These are phyloP conservation scores for Cosmia trapezina DNA, from an alignment of 2,888 invertebrate species.

Conservation along the genomic window DNA sequence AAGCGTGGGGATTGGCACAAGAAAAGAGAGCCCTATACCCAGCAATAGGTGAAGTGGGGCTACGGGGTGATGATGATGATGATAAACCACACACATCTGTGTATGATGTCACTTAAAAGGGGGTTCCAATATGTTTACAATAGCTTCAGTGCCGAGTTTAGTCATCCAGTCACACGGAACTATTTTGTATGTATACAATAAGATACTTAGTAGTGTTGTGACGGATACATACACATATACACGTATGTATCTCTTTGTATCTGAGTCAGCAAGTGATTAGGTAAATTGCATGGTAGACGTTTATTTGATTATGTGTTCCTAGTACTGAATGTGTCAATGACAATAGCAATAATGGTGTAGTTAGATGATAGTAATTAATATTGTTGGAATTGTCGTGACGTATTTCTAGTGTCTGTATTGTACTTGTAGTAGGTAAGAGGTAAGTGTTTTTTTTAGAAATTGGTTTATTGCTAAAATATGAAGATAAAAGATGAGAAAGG, in stretches of 20 bases:
- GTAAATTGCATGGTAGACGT: constrained; percentile 51
- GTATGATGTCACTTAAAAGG: no score
- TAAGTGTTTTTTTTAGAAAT: not conserved
- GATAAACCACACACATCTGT: no score
- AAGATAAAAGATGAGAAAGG: no score
- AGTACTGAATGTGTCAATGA: constrained; percentile 35
- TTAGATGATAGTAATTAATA: constrained; percentile 24
- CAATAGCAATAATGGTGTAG: constrained; percentile 30
- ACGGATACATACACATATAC: not conserved
- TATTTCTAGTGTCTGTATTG: constrained; percentile 6
- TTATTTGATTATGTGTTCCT: constrained; percentile 58
- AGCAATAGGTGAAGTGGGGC: no score
- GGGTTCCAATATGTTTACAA: not conserved
- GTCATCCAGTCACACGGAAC: not conserved
- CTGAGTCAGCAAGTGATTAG: constrained; percentile 50
- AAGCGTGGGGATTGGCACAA: no score
- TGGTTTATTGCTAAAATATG: not conserved
- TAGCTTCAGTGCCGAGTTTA: not conserved
- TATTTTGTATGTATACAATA: not conserved
- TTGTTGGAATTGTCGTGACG: constrained; percentile 10
- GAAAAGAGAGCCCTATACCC: no score
- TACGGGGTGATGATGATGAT: no score
- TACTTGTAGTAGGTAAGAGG: not conserved
- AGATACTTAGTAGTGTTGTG: not conserved
- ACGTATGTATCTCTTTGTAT: constrained; percentile 20